Base-by-base conservation (phyloP, 2,113 vertebrate genomes). In the Thryonomys swinderianus region DNA sequence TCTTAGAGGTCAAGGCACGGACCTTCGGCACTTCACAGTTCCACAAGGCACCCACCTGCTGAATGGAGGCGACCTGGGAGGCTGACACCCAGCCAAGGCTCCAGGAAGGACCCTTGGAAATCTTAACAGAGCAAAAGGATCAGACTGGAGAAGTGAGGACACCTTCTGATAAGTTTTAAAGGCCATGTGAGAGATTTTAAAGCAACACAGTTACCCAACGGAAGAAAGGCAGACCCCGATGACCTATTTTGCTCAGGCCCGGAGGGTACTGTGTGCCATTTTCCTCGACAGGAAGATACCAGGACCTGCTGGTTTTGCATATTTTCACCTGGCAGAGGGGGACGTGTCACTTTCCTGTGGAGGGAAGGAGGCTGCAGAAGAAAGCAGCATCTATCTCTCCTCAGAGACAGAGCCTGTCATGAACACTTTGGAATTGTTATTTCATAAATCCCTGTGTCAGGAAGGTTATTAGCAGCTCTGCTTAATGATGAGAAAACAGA, bases 251-350 rank as follows among this genome's bases (percentile, higher is more conserved):
- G 34, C 8, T 90, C 83, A 34, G 9, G n/a, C 30, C 27, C 13
- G 23, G 51, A 62, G 20, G 66, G 13, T 37, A n/a, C 34, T 27
- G 1, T 1, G 17, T 45, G 17, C 45, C 81, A 21, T 8, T 62
- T 61, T 57, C 85, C 84, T 61, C 48, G 23, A 85, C 79, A 93
- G 87, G 66, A 91, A 62, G 66, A 20, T 7, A n/a, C n/a, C 7
- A 16, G 42, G 14, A 67, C 45, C 73, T 85, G 85, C 84, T 82
- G 51, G 42, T 71, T 88, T 30, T 7, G 69, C 57, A 80, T 40
- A 30, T 53, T 87, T 90, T 45, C 30, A 18, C 84, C 84, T 74
- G 61, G 42, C 34, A 37, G 53, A 62, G 2, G 4, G 3, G 4
- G 37, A 2, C 32, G 42, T 0, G 6, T 25, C 32, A 32, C 55